Evolutionary conservation across 1,140 invertebrate genomes (phyloP).

Genomic region (Drosophila truncata): DNA sequence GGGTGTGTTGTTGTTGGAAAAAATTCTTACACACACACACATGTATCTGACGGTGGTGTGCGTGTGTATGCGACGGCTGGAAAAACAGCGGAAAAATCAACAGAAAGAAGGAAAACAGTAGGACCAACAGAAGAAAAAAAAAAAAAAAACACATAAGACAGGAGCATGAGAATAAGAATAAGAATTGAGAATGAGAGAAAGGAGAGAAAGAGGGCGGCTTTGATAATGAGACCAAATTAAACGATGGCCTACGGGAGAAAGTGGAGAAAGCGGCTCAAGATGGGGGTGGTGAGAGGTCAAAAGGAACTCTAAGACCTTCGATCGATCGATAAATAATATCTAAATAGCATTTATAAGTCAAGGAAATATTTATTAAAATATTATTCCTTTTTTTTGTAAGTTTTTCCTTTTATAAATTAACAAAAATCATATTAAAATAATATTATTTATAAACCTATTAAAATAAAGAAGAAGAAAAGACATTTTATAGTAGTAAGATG

Average conservation of each 20-base stretch:
- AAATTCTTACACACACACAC: constrained; percentile 7
- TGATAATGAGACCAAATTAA: constrained; percentile 74
- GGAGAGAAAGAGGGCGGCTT: constrained; percentile 24
- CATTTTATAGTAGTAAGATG: no score
- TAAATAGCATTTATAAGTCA: not conserved
- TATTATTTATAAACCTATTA: not conserved
- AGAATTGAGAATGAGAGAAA: constrained; percentile 2
- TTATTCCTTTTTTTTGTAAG: no score
- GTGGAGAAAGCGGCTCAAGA: constrained; percentile 7
- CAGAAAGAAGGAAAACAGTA: constrained; percentile 38
- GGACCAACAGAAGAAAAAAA: constrained; percentile 9
- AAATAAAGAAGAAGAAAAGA: no score
- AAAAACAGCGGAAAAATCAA: constrained; percentile 56
- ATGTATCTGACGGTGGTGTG: constrained; percentile 1
- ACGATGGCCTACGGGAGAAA: constrained; percentile 30
- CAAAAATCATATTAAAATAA: not conserved
- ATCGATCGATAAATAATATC: not conserved
- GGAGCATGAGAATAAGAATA: constrained; percentile 7
- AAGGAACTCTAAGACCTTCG: not conserved
- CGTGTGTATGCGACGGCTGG: constrained; percentile 24
- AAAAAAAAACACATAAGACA: constrained; percentile 22
- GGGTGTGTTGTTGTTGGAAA: not conserved
- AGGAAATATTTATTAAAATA: not conserved
- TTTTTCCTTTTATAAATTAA: not conserved
- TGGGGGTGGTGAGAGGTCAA: not conserved